Evolutionary conservation across 1,140 invertebrate species (phyloP), one percentile per base, ranked within the genome.

Genomic region (Drosophila mojavensis): DNA sequence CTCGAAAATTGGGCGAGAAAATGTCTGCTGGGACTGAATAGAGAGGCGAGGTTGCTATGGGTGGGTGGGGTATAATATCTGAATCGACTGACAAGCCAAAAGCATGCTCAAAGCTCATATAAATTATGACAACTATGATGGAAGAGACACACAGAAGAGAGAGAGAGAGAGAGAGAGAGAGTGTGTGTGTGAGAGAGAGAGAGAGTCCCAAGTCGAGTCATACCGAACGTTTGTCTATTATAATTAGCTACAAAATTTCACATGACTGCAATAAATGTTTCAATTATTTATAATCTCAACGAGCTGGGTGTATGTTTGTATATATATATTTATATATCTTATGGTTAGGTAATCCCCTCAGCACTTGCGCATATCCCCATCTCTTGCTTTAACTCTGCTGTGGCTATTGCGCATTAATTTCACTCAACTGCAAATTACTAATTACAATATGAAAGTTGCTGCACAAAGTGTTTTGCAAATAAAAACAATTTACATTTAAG

Each of bases 231-330:
- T 60, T 88, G 75, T 55, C 83, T 75, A 88, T 89, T 88, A 88
- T 88, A 88, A 88, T 88, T 88, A 88, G 84, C 69, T 78, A 70
- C 78, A 78, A 84, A 78, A 89, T 89, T 88, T 84, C 80, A 84
- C 74, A 78, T 80, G 84, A 89, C 84, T 88, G 84, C 84, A 88
- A 88, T 88, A 88, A 88, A 88, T 84, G 84, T 80, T 89, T 89
- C 80, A 84, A 89, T 84, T 89, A 89, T 88, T 89, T 84, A 88
- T 89, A 89, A 84, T 81, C 74, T 47, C 71, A 53, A 56, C 48
- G 54, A 24, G 30, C 28, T 41, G n/a, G 26, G 20, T 53, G 24
- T 61, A 20, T 43, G 36, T 20, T 2, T 43, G 39, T 1, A n/a
- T 11, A 9, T 50, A 43, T 54, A 47, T 11, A 5, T 51, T n/a